Percentiles rank a stretch among this genome's conserved stretches.
Evolutionary conservation across 2,888 invertebrate genomes (phyloP).

Genomic region (Lasioglossum figueresi): DNA sequence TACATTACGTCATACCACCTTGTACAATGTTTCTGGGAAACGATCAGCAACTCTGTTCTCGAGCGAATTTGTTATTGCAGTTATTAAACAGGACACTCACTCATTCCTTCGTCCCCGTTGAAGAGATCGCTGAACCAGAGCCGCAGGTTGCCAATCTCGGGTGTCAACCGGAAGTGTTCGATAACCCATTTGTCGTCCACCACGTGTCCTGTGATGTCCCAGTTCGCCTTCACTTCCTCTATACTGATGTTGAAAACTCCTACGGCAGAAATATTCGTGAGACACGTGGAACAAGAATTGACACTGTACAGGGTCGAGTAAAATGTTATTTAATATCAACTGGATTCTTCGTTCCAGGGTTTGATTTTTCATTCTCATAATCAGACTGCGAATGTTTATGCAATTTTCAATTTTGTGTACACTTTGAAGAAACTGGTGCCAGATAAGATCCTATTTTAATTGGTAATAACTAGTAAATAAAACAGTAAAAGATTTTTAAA

Average conservation of each 20-base stretch:
- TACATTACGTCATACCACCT: conserved; percentile 1
- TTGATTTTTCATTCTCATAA: no score
- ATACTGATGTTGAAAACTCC: conserved; percentile 80
- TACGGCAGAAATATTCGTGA: background rate
- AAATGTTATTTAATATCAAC: no score
- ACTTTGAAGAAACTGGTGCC: no score
- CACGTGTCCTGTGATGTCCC: conserved; percentile 76
- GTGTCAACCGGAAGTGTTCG: conserved; percentile 86
- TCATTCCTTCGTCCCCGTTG: conserved; percentile 87
- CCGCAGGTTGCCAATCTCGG: conserved; percentile 87
- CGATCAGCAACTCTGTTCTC: background rate
- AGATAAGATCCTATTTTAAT: no score
- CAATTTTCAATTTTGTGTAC: no score
- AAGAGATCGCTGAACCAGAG: conserved; percentile 86
- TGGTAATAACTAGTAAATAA: no score
- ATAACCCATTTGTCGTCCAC: conserved; percentile 78
- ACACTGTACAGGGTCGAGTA: no score
- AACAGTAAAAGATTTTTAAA: no score
- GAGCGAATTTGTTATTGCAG: background rate
- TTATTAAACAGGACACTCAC: conserved; percentile 84
- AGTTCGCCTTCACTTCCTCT: conserved; percentile 75
- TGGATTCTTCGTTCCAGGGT: no score
- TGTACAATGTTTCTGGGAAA: conserved; percentile 3
- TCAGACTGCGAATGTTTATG: no score
- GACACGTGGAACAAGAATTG: no score